phyloP scores from a whole-genome alignment of 2,797 vertebrate genomes.

The Tympanoctomys barrerae region DNA sequence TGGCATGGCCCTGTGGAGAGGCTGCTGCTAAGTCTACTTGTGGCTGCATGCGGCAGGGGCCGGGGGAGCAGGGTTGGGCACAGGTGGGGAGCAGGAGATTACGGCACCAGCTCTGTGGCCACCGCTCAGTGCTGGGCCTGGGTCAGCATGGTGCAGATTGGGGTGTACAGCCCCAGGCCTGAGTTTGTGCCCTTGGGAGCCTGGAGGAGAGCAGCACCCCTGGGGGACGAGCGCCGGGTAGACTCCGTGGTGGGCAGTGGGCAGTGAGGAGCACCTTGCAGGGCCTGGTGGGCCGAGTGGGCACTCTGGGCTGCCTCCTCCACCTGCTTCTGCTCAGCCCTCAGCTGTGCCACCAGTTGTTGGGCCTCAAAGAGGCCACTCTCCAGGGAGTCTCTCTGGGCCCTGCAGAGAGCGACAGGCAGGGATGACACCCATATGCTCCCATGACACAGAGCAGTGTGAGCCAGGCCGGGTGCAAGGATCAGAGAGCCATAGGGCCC shows the following conservation, averaged over 20 bases:
- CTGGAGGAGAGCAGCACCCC: fast-evolving
- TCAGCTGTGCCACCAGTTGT: constrained; percentile 88
- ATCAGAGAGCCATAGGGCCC: not conserved
- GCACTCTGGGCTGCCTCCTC: constrained; percentile 88
- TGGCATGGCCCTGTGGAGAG: not conserved
- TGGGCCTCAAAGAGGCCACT: constrained; percentile 90
- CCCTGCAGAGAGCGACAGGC: constrained; percentile 83
- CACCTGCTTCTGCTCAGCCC: constrained; percentile 87
- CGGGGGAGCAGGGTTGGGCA: not conserved
- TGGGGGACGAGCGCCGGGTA: not conserved
- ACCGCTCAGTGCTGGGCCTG: not conserved
- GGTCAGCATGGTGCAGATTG: fast-evolving
- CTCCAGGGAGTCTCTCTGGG: constrained; percentile 90
- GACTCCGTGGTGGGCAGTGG: fast-evolving
- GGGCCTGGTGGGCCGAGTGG: constrained; percentile 87
- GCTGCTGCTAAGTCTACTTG: not conserved
- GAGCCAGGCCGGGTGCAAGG: not conserved
- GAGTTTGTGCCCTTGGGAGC: fast-evolving
- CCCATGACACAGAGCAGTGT: fast-evolving
- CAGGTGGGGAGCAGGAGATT: not conserved
- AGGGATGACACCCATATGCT: fast-evolving
- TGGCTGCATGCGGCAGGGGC: fast-evolving
- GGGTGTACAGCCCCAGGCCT: fast-evolving
- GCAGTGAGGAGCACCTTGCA: constrained; percentile 88
- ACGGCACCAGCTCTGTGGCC: too few relatives aligned